These are phyloP conservation scores for Chironex yamaguchii DNA, from an alignment of 30 jellyfish, hydroid and myxozoan genomes.

Conservation along the genomic window DNA sequence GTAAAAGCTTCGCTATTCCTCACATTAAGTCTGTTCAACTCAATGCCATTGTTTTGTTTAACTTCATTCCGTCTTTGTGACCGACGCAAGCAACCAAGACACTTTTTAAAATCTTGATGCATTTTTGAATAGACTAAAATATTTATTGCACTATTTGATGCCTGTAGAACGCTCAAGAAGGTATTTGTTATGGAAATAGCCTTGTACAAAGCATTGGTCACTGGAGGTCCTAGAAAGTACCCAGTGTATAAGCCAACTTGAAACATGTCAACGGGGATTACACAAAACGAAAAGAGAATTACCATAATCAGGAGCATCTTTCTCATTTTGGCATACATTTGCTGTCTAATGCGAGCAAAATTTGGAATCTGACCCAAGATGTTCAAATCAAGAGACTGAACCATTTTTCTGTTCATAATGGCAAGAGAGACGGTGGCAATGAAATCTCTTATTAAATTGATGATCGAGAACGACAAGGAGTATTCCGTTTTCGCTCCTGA, in stretches of 20 bases:
- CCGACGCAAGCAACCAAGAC: not conserved
- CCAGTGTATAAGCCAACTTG: slow-evolving; percentile 43
- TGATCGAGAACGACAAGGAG: slow-evolving; percentile 33
- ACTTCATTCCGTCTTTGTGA: not conserved
- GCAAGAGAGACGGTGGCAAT: slow-evolving; percentile 24
- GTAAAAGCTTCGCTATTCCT: not conserved
- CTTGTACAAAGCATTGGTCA: not conserved
- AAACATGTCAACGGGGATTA: slow-evolving; percentile 43
- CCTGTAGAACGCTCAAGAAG: slow-evolving; percentile 20
- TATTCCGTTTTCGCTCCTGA: not conserved
- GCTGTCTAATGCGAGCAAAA: slow-evolving; percentile 11
- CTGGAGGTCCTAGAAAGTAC: not conserved
- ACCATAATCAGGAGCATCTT: slow-evolving; percentile 21
- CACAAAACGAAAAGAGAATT: slow-evolving; percentile 9
- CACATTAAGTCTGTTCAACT: not conserved
- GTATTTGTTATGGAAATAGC: slow-evolving; percentile 29
- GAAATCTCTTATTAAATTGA: slow-evolving; percentile 38
- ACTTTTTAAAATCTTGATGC: slow-evolving; percentile 54
- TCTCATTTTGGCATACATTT: slow-evolving; percentile 6
- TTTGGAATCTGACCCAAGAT: not conserved
- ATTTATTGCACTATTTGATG: slow-evolving; percentile 49
- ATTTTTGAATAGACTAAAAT: slow-evolving; percentile 27
- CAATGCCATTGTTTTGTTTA: not conserved
- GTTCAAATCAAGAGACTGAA: not conserved
- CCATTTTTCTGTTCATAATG: not conserved